Evolutionary conservation across 2,888 invertebrate genomes (phyloP).

Genomic region (Aspidapion aeneum): DNA sequence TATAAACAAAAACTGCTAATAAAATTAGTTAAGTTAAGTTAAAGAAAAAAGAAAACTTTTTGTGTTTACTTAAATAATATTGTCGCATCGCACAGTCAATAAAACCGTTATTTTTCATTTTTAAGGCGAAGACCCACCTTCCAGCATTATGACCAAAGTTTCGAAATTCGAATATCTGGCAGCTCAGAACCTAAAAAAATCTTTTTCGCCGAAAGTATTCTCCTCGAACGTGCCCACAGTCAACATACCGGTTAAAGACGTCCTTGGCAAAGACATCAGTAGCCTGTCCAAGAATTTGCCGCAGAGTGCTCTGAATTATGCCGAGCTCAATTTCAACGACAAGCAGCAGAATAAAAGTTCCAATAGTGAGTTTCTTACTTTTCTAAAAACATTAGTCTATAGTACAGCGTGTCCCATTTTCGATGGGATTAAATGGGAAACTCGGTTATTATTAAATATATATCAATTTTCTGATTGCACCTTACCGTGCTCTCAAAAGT

Average conservation of each 20-base stretch:
- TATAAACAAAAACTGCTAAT: too few species aligned
- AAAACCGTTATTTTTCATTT: not conserved
- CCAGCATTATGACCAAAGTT: constrained; percentile 67
- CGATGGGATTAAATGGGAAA: too few species aligned
- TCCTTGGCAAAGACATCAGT: constrained; percentile 57
- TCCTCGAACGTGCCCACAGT: constrained; percentile 74
- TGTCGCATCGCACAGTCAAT: too few species aligned
- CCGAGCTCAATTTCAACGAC: constrained; percentile 44
- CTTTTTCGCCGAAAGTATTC: constrained; percentile 74
- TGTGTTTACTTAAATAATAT: too few species aligned
- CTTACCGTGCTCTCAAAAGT: too few species aligned
- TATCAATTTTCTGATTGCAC: too few species aligned
- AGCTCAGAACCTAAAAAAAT: constrained; percentile 57
- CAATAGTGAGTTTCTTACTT: not conserved
- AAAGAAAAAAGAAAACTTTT: too few species aligned
- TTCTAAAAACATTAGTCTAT: too few species aligned
- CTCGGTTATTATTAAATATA: too few species aligned
- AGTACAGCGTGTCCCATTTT: too few species aligned
- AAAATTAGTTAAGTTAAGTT: too few species aligned
- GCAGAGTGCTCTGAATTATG: constrained; percentile 50
- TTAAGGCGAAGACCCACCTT: constrained; percentile 50
- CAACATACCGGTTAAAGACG: constrained; percentile 79
- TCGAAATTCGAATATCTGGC: constrained; percentile 79
- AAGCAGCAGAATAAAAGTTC: constrained; percentile 42
- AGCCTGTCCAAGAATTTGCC: constrained; percentile 60